These are phyloP conservation scores for Alsophila aescularia DNA, from an alignment of 2,888 invertebrate species.

Conservation along the genomic window DNA sequence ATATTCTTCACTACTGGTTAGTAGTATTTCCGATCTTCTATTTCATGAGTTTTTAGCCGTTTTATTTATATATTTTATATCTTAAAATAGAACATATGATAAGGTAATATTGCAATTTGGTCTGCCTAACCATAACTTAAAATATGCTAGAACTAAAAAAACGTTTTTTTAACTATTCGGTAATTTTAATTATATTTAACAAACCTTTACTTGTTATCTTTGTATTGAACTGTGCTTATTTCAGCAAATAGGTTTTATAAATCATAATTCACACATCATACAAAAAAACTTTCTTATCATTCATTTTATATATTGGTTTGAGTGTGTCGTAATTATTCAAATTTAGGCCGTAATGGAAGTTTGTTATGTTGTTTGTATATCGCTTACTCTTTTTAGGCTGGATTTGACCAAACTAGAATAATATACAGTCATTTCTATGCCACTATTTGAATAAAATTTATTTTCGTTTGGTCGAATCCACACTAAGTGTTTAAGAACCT, in stretches of 20 bases:
- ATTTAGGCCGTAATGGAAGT: constrained; percentile 13
- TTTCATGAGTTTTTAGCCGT: not conserved
- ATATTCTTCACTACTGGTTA: too few species aligned
- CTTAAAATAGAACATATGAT: not conserved
- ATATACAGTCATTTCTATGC: too few species aligned
- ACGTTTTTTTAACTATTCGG: not conserved
- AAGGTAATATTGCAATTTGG: constrained; percentile 12
- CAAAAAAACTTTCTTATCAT: not conserved
- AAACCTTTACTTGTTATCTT: too few species aligned
- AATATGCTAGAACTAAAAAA: constrained; percentile 8
- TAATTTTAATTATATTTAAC: not conserved
- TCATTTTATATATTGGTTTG: not conserved
- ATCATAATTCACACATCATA: not conserved
- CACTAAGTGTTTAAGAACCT: constrained; percentile 28
- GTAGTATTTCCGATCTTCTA: too few species aligned
- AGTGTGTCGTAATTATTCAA: not conserved
- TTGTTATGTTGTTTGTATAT: not conserved
- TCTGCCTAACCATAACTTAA: constrained; percentile 21
- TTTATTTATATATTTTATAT: too few species aligned
- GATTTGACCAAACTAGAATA: too few species aligned
- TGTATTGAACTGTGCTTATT: too few species aligned
- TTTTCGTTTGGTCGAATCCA: too few species aligned
- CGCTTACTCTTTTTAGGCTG: too few species aligned
- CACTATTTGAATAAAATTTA: too few species aligned
- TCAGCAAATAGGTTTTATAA: too few species aligned